Conservation (phyloP, 2,888 invertebrate species). For the Dryadula phaetusa region DNA sequence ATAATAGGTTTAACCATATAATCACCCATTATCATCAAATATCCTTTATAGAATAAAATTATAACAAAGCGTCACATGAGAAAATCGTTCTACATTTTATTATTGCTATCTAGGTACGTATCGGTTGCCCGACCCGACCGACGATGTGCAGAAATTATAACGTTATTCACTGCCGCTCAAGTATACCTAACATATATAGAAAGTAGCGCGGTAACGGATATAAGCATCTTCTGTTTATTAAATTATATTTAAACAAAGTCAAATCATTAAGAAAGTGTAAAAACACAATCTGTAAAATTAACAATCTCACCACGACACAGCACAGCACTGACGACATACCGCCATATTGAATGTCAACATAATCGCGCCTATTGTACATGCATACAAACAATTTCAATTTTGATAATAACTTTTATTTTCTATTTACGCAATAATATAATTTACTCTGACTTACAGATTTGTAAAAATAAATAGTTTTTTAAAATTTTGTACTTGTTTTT, state of each 20-base stretch:
- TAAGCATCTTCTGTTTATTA: constrained; percentile 36
- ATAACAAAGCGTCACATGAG: constrained; percentile 58
- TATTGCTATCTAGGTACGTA: constrained; percentile 69
- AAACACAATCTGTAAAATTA: constrained; percentile 67
- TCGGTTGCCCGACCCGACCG: constrained; percentile 67
- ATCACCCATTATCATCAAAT: constrained; percentile 25
- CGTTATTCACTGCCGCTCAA: constrained; percentile 53
- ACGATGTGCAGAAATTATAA: constrained; percentile 66
- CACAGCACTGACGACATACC: constrained; percentile 98
- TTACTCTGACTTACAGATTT: constrained; percentile 50
- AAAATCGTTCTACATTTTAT: constrained; percentile 65
- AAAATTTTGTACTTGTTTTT: constrained; percentile 77
- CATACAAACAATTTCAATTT: constrained; percentile 56
- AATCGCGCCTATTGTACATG: constrained; percentile 71
- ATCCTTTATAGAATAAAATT: constrained; percentile 46
- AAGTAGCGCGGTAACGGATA: constrained; percentile 55
- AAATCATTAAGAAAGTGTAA: constrained; percentile 53
- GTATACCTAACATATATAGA: constrained; percentile 48
- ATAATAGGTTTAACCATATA: constrained; percentile 19
- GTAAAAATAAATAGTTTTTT: constrained; percentile 62
- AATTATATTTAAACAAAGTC: constrained; percentile 27
- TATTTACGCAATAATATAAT: constrained; percentile 42
- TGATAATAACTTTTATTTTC: constrained; percentile 37
- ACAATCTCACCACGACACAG: constrained; percentile 96
- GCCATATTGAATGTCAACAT: constrained; percentile 96